A percentile compares a stretch with the other conserved stretches of the same genome.
These are phyloP conservation scores for Ctenochaetus hawaiiensis DNA, from an alignment of 2,797 vertebrate genomes.

Conservation along the genomic window DNA sequence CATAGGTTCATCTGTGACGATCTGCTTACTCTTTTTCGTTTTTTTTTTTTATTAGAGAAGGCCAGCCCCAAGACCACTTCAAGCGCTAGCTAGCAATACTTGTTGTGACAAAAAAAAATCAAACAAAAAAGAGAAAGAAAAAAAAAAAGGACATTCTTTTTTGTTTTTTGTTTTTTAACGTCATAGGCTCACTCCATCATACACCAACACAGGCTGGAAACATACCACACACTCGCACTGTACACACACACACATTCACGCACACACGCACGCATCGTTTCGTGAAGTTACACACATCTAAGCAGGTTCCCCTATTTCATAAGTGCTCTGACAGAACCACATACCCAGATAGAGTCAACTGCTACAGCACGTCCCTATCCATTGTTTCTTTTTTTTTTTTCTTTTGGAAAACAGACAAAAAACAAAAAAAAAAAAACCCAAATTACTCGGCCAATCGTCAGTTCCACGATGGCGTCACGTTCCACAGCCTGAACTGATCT, in stretches of 20 bases:
- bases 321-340: conserved; percentile 88
- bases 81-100: conserved; percentile 66
- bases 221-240: conserved; percentile 63
- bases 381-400: conserved; percentile 70
- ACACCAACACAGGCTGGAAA: conserved; percentile 67
- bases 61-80: conserved; percentile 69
- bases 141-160: conserved; percentile 75
- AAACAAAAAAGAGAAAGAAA: conserved; percentile 68
- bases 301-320: conserved; percentile 82
- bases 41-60: conserved; percentile 53
- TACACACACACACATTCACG: conserved; percentile 57
- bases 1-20: conserved; percentile 76
- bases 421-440: conserved; percentile 50
- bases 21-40: conserved; percentile 56
- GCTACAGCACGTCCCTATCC: conserved; percentile 76
- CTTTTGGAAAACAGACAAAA: conserved; percentile 76
- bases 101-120: conserved; percentile 69
- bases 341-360: conserved; percentile 77
- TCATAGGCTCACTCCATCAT: conserved; percentile 74
- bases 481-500: conserved; percentile 82
- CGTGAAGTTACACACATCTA: conserved; percentile 83
- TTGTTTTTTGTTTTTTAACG: conserved; percentile 54
- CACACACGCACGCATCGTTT: conserved; percentile 73
- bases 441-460: conserved; percentile 74
- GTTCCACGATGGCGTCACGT: conserved; percentile 70